Conservation (phyloP, 2,113 vertebrate genomes). For the Myrmecophaga tridactyla region DNA sequence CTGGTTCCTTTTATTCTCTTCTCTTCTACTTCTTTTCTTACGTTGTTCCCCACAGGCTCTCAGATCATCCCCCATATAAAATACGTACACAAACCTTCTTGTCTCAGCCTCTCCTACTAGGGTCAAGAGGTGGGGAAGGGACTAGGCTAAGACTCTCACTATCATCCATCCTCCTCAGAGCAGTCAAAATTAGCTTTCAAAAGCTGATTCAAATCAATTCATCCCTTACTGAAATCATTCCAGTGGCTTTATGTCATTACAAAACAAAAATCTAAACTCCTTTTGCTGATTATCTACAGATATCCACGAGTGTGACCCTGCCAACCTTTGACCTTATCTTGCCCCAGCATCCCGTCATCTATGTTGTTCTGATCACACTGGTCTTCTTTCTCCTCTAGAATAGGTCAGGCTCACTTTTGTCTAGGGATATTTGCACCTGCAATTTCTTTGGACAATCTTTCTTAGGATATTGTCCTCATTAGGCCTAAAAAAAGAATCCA, state of each 20-base stretch:
- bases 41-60: not conserved
- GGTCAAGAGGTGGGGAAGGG: rapidly evolving
- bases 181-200: not conserved
- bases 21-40: not conserved
- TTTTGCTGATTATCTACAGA: not conserved
- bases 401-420: not conserved
- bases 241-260: not conserved
- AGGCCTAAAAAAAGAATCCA: not conserved
- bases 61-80: not conserved
- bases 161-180: not conserved
- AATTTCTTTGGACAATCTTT: not conserved
- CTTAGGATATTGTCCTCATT: not conserved
- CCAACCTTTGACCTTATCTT: not conserved
- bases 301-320: not conserved
- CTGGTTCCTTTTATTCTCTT: not conserved
- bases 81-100: not conserved
- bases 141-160: not conserved
- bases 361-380: not conserved
- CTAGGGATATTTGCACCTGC: not conserved
- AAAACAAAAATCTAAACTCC: not conserved
- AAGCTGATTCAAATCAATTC: not conserved
- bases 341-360: not conserved
- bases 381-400: not conserved
- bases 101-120: not conserved
- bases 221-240: not conserved